Percentiles rank a stretch among this genome's conserved stretches.
Conservation (phyloP, 2,113 vertebrate species). For the Labrus mixtus region DNA sequence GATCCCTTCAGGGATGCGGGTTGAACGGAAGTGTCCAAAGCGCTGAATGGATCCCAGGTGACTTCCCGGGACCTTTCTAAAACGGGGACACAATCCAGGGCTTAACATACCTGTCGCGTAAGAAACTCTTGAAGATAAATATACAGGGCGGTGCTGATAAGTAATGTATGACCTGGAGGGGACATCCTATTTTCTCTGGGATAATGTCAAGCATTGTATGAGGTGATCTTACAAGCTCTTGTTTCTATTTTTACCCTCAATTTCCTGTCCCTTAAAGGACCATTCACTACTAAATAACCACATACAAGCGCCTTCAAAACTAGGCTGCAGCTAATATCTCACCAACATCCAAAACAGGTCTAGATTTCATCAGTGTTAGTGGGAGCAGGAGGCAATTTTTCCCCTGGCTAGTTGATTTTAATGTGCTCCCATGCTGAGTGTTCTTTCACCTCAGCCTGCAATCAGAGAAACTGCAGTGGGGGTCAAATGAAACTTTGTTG, state of each 20-base stretch:
- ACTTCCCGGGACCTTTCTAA: constrained; percentile 63
- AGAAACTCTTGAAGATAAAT: constrained; percentile 31
- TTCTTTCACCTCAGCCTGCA: constrained; percentile 40
- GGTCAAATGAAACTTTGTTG: constrained; percentile 57
- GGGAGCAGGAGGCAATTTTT: constrained; percentile 30
- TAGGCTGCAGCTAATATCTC: constrained; percentile 16
- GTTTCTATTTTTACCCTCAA: neutral
- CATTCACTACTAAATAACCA: neutral
- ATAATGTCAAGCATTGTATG: neutral
- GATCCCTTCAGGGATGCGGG: constrained; percentile 70
- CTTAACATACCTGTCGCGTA: constrained; percentile 44
- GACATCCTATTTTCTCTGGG: neutral
- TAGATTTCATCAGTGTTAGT: constrained; percentile 40
- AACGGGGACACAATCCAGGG: constrained; percentile 38
- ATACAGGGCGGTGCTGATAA: neutral
- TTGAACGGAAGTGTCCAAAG: constrained; percentile 66
- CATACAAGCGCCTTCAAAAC: constrained; percentile 1
- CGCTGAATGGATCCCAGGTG: constrained; percentile 74
- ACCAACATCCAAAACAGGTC: constrained; percentile 16
- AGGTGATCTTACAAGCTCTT: neutral
- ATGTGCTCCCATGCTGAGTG: constrained; percentile 45
- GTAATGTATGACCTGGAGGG: neutral
- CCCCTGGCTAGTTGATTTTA: constrained; percentile 61
- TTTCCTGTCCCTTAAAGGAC: neutral
- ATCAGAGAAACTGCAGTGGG: constrained; percentile 58